These are phyloP conservation scores for Platycercus adscitus DNA, from an alignment of 2,113 vertebrate genomes.

Conservation along the genomic window DNA sequence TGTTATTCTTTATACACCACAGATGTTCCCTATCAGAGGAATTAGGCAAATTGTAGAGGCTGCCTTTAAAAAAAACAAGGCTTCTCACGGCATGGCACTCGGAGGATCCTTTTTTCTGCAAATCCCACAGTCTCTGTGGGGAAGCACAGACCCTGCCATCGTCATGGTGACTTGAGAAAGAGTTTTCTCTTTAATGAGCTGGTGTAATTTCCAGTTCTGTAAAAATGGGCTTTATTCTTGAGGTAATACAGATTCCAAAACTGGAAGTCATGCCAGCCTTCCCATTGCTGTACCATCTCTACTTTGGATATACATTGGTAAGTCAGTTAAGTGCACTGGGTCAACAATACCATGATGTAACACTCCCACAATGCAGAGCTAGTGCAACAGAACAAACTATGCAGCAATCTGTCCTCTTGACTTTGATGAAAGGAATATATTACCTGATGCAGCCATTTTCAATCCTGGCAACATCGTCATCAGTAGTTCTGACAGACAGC, in stretches of 20 bases:
- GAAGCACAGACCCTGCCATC: not conserved
- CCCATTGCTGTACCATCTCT: not conserved
- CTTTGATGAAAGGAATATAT: not conserved
- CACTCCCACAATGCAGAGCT: not conserved
- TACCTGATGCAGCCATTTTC: conserved; percentile 89
- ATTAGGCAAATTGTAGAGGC: not conserved
- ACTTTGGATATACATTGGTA: not conserved
- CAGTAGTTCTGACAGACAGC: conserved; percentile 48
- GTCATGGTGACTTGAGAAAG: not conserved
- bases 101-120: not conserved
- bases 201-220: not conserved
- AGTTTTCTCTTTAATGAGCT: not conserved
- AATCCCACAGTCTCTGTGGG: not conserved
- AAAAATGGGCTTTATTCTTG: not conserved
- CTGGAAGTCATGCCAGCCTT: not conserved
- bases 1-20: not conserved
- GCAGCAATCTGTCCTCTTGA: not conserved
- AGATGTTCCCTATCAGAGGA: not conserved
- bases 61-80: not conserved
- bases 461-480: conserved; percentile 78
- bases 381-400: not conserved
- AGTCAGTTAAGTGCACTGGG: not conserved
- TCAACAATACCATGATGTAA: not conserved
- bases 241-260: not conserved
- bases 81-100: not conserved